These are phyloP conservation scores for Salvelinus fontinalis DNA, from an alignment of 2,113 vertebrate species.

Conservation along the genomic window DNA sequence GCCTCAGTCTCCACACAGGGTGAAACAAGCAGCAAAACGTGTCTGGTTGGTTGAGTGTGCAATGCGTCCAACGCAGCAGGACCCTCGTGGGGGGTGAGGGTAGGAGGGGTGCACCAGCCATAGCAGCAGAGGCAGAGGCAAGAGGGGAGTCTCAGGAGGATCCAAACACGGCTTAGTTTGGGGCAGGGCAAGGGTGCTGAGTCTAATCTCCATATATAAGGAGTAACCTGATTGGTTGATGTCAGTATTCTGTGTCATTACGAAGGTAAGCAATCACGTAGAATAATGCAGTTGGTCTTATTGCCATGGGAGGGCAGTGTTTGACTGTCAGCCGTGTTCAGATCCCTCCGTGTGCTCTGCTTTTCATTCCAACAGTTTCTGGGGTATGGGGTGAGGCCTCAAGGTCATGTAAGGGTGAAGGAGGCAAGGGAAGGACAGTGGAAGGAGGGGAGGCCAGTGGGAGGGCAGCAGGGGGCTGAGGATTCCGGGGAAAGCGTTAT, in stretches of 20 bases:
- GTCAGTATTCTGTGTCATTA: too few species aligned
- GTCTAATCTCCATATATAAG: not conserved
- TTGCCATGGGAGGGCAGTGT: constrained; percentile 19
- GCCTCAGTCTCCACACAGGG: constrained; percentile 59
- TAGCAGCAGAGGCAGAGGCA: constrained; percentile 53
- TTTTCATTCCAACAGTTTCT: constrained; percentile 42
- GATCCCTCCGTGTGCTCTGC: constrained; percentile 31
- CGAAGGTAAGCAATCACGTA: not conserved
- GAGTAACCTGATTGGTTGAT: too few species aligned
- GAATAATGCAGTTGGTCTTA: not conserved
- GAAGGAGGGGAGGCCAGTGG: constrained; percentile 36
- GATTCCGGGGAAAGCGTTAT: not conserved
- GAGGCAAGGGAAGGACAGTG: constrained; percentile 17
- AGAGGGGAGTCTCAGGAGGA: constrained; percentile 16
- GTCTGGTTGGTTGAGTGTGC: constrained; percentile 69
- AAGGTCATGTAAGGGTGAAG: constrained; percentile 29
- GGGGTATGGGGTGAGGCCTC: constrained; percentile 12
- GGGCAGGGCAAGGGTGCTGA: not conserved
- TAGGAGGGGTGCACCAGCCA: constrained; percentile 44
- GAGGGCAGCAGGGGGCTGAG: constrained; percentile 25
- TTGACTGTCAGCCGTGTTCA: constrained; percentile 36
- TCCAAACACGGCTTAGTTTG: constrained; percentile 50
- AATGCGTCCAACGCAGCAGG: constrained; percentile 69
- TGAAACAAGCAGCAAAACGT: constrained; percentile 70
- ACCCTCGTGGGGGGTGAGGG: constrained; percentile 35